Evolutionary conservation across 2,113 vertebrate species (phyloP), one percentile per base, ranked within the genome.

Genomic region (Lipophrys pholis): DNA sequence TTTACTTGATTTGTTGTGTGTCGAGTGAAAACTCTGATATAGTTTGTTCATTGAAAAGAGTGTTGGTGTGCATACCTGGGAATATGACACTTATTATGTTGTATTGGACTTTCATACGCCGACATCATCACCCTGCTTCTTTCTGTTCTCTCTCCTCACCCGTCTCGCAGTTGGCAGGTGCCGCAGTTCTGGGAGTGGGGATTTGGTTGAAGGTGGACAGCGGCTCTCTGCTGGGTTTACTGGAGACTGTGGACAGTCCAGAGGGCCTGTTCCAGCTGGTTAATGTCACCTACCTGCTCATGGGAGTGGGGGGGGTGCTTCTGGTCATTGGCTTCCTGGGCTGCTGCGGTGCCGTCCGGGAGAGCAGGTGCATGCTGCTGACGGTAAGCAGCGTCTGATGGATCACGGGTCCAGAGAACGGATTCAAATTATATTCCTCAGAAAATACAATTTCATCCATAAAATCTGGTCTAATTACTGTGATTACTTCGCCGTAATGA

Each of bases 191-290:
- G 66, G 94, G 90, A 0, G 80, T 95, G 41, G 95, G 95, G 1
- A 73, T 95, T 10, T 95, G 94, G 94, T 87, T 95, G 63, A 91
- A 93, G 64, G 91, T 95, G 85, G 94, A 95, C 82, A 92, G 89
- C 3, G 39, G 55, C 5, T 94, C 94, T 10, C 56, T 95, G 17
- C 11, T 92, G 30, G 67, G 79, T 7, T 5, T 95, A 16, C 75
- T 95, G 38, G 80, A 89, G 0, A 12, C 11, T 0, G 39, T 89
- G 36, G 41, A 80, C 0, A n/a, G 30, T 0, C 61, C 89, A 0
- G 1, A 62, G 0, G 81, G 67, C 7, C 39, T 95, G 8, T 80
- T 80, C 10, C 90, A 94, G 61, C 58, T 95, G 21, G 53, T 62
- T 40, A 88, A 93, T 3, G 78, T 94, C 16, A 89, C 86, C 61